Evolutionary conservation across 2,113 vertebrate species (phyloP), one percentile per base, ranked within the genome.

Genomic region (Plecotus auritus): DNA sequence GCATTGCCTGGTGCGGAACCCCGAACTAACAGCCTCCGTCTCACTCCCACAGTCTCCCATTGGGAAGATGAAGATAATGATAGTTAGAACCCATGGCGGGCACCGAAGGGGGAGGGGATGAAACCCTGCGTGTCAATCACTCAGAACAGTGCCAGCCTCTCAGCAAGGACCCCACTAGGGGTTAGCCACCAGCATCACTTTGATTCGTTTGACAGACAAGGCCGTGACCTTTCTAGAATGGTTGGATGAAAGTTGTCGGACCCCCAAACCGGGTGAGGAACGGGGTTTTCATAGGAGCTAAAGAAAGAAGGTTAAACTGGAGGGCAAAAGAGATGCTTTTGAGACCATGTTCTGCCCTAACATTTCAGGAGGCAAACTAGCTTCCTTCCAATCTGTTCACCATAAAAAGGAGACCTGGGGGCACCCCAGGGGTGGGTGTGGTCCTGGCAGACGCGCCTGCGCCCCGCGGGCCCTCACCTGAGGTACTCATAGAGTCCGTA

Each of bases 401-500:
- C 7, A 9, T 47, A 6, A 22, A 49, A 49, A 16, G 73, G 28
- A 32, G 73, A 3, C 2, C 0, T 22, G 47, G 40, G 1, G 12
- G 20, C 0, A 1, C 7, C 37, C 37, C 14, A 0, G 73, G 45
- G 78, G 32, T 3, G 3, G 0, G 17, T 9, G 30, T 17, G 37
- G 42, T 11, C 17, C 32, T 5, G 3, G 61, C 7, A 9, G 1
- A 7, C 22, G 5, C 10, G 11, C 73, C 61, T 1, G 37, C 0
- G 17, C 35, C 73, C 66, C 66, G 0, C 0, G 28, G 18, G 56
- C 35, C 35, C 94, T 95, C 77, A 99, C 99, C 99, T 99, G 98
- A 99, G 99, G 98, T 99, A 99, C 98, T 99, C 99, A 95, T 99
- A 99, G 98, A 99, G 99, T 97, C 99, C 99, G 47, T 99, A 99